Base-by-base conservation (phyloP, 2,113 vertebrate genomes). In the Sander vitreus region DNA sequence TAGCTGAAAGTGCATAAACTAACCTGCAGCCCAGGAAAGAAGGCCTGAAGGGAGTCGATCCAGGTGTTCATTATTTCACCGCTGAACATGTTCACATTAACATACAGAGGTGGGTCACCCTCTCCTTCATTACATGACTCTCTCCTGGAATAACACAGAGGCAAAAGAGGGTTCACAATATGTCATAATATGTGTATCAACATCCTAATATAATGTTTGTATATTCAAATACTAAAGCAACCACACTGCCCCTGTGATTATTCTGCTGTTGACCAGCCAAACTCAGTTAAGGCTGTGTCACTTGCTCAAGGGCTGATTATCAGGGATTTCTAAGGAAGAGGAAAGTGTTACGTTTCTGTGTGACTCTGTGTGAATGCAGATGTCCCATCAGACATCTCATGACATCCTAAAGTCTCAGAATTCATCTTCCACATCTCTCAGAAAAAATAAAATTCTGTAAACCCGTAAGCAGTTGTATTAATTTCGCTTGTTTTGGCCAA, bases 11-110 rank as follows among this genome's bases (percentile, higher is more conserved):
- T 33, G 47, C 21, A 21, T 15, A 14, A 15, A 47, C 71, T 55
- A 27, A 99, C 98, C 97, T 99, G 98, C 33, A 99, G 96, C 0
- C 98, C 98, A 0, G 98, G 98, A 88, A 99, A 99, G 87, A 99
- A 99, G n/a, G 98, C 98, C 89, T 99, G 98, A 79, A 99, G 96
- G 14, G 98, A 99, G 92, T 99, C 98, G 0, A 99, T 99, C 98
- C 98, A 99, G 0, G 98, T 99, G 95, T 99, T 99, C 97, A 99
- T 97, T 75, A 99, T 96, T 90, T 99, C 97, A 6, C 98, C 98
- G 0, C 94, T 99, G 92, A 97, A 97, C 98, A 99, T 99, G 94
- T 99, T 99, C 14, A 99, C 98, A 0, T 99, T 99, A 30, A 99
- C 97, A 0, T 99, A 99, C 0, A 99, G 95, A 2, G 98, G 98